Conservation (phyloP, 37 sponge, comb jelly and placozoan genomes). For the Haliclona indistincta region DNA sequence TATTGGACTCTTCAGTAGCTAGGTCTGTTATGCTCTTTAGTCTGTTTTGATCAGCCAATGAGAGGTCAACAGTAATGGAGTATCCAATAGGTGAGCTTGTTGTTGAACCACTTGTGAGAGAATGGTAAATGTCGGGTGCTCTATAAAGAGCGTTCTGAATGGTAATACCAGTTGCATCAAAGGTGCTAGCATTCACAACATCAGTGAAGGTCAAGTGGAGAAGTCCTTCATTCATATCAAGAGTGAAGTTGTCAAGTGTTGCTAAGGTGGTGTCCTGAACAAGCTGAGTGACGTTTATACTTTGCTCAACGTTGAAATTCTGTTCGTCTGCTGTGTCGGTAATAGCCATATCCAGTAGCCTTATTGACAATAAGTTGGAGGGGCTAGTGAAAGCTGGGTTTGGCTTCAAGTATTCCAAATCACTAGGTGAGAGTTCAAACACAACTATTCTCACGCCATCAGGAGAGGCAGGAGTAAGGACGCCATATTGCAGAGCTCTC, state of each 20-base stretch:
- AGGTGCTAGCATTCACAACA: constrained; percentile 64
- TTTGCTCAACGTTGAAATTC: constrained; percentile 29
- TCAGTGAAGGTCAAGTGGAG: constrained; percentile 78
- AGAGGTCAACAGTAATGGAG: constrained; percentile 57
- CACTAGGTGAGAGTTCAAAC: constrained; percentile 55
- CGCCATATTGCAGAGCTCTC: constrained; percentile 20
- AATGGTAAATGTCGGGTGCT: constrained; percentile 37
- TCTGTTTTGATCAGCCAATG: constrained; percentile 65
- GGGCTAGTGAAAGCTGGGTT: constrained; percentile 44
- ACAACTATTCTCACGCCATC: constrained; percentile 55
- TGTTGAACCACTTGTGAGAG: constrained; percentile 39
- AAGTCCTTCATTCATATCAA: constrained; percentile 73
- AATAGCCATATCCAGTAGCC: constrained; percentile 34
- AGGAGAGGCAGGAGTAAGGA: constrained; percentile 10
- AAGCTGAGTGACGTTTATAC: constrained; percentile 7
- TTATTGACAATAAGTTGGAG: constrained; percentile 23
- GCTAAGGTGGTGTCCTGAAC: constrained; percentile 30
- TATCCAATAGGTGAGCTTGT: constrained; percentile 60
- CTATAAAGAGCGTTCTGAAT: constrained; percentile 66
- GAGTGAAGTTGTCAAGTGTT: constrained; percentile 48
- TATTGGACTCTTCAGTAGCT: constrained; percentile 61
- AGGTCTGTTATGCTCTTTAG: constrained; percentile 53
- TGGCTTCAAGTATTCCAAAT: constrained; percentile 60
- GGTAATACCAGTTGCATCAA: constrained; percentile 60
- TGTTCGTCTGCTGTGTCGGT: constrained; percentile 50